Base-by-base conservation (phyloP, 2,888 invertebrate species). In the Sinhomidia bicolor region DNA sequence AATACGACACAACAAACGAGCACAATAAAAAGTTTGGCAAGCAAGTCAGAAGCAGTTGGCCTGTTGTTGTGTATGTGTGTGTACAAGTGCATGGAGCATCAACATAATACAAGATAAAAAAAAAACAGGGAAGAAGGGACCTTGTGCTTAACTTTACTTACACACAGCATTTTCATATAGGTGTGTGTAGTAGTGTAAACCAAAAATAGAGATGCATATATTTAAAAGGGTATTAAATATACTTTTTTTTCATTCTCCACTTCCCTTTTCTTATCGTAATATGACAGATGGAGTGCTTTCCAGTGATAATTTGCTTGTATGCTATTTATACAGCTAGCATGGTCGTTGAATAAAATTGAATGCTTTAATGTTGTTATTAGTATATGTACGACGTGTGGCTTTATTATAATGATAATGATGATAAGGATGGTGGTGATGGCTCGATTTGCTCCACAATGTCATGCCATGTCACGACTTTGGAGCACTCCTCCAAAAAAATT, bases 231-330 rank as follows among this genome's bases (percentile, higher is more conserved):
- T 12, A 14, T 32, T 57, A 36, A 36, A 36, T 36, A 36, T 78
- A 29, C 32, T 44, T 57, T 29, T 20, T 44, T 62, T 26, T 29
- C 41, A 14, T 36, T 44, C 26, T 44, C 80, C 47, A 60, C 57
- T 71, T 71, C 74, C 57, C 47, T 83, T 62, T 68, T 60, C 88
- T 88, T 88, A 88, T 88, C 88, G 60, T 62, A 88, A 82, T 82
- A 78, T 88, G 88, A 88, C 88, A 88, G 88, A 88, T 88, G 88
- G 88, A 88, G 88, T 88, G 88, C 76, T 74, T 88, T 82, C 65
- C 20, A 78, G 88, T 82, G 88, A 88, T 88, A 88, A 88, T 88
- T 87, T 88, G 74, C 82, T 74, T 78, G 41, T 57, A 44, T 47
- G 26, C n/a, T 47, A 12, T 2, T 65, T 32, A 23, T 65, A 47